Evolutionary conservation across 2,113 vertebrate species (phyloP).

Genomic region (Rallus limicola): DNA sequence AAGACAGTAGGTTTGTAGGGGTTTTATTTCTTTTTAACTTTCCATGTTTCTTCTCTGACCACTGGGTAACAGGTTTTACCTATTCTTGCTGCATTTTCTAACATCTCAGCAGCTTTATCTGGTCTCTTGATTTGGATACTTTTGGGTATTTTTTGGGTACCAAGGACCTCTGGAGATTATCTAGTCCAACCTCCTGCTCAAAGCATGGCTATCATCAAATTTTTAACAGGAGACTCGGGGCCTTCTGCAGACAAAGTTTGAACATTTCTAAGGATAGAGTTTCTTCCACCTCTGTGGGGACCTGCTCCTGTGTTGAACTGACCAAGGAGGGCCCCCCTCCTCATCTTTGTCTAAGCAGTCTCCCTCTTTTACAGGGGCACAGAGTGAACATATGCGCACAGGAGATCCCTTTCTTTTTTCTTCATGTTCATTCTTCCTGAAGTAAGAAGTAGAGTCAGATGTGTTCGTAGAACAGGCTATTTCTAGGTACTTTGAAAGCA

Average conservation of each 20-base stretch:
- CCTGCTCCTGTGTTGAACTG: not conserved
- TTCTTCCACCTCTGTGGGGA: not conserved
- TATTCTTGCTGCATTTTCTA: not conserved
- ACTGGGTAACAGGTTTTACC: not conserved
- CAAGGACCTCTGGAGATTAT: not conserved
- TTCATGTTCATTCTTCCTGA: not conserved
- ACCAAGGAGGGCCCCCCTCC: not conserved
- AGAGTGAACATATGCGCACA: not conserved
- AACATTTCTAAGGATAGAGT: not conserved
- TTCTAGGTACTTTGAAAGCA: not conserved
- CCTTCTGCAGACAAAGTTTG: not conserved
- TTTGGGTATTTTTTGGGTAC: not conserved
- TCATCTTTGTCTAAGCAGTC: not conserved
- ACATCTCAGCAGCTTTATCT: not conserved
- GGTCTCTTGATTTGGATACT: not conserved
- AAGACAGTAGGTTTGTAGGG: not conserved
- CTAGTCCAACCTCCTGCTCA: not conserved
- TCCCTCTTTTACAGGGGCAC: not conserved
- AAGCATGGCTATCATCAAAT: not conserved
- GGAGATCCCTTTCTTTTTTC: not conserved
- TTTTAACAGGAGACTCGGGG: not conserved
- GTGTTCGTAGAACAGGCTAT: not conserved
- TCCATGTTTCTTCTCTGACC: not conserved
- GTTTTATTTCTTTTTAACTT: not conserved
- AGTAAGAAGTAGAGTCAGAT: not conserved